Base-by-base conservation (phyloP, 1,140 invertebrate genomes). In the Zaprionus kolodkinae region DNA sequence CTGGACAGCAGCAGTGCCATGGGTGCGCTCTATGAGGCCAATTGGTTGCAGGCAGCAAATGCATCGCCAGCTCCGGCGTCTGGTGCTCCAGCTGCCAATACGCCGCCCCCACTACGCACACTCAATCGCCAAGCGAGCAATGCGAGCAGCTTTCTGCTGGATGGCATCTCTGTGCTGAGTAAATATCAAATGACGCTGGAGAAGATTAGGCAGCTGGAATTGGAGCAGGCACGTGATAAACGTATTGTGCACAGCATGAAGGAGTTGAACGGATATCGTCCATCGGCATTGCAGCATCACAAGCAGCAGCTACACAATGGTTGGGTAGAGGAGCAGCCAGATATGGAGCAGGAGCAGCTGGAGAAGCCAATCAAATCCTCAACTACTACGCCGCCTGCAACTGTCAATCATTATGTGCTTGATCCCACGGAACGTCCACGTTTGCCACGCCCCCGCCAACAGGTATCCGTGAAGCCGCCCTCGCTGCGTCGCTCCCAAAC, bases 11-110 rank as follows among this genome's bases (percentile, higher is more conserved):
- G 92, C 85, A 93, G 93, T 38, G 93, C 94, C 2, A 96, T 96
- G 95, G 96, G 96, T 73, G 93, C 95, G n/a, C 94, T 96, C 35
- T 97, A 97, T 92, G 96, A 96, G 79, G 96, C 96, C 45, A 97
- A 96, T 81, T 97, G 96, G 96, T 94, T 96, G 56, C 96, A 96
- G 79, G 94, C 95, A 5, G 45, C 92, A 92, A 59, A 57, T 72
- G 33, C 82, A 55, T 57, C 65, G 79, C 72, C 72, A 25, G 7
- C 50, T n/a, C 17, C 38, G 1, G 12, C 4, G n/a, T 12, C 12
- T 69, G 65, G 27, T 36, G 62, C 93, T 91, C 56, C 91, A 21
- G 17, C 48, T 35, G 83, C 50, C 86, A 91, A 30, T 11, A 91
- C 93, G 63, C 10, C 15, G 30, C 1, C 21, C 2, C 1, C 21